Evolutionary conservation across 2,888 invertebrate species (phyloP), one percentile per base, ranked within the genome.

Genomic region (Patella depressa): DNA sequence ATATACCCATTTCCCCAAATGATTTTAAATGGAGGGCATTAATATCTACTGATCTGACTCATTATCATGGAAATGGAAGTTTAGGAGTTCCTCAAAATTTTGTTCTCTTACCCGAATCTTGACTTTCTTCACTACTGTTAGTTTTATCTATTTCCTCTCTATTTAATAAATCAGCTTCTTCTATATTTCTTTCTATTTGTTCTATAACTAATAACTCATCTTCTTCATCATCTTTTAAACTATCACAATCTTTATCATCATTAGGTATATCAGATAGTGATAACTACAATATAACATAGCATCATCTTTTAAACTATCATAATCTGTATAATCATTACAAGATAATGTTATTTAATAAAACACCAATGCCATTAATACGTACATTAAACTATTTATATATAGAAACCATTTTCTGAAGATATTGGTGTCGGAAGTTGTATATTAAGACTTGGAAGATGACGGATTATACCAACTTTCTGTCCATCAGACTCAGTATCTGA

Each of bases 221-320:
- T 17, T 81, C 79, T 55, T 77, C 75, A 57, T 78, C 78, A 72
- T 72, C 74, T 53, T 78, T 75, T 59, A 79, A 78, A 71, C 80
- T 81, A 73, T 80, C 80, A 19, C 71, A 75, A 59, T 73, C 77
- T n/a, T 74, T 73, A 69, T 80, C 72, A 29, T 82, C 81, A 69
- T 84, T 75, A 7, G 81, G 76, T 24, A 83, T 78, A 70, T 83
- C 83, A 5, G 81, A 81, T 72, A 83, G 71, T 2, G 81, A 81
- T 2, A 80, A 71, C 82, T 80, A 78, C 14, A 45, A 73, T n/a
- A 55, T n/a, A 5, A 19, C 54, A n/a, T 3, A 69, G 19, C 15
- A 74, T 45, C 9, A 65, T 24, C 15, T 24, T 12, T 11, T n/a
- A 11, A 65, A 17, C 65, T 65, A 65, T 65, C 3, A 65, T n/a